phyloP scores from a whole-genome alignment of 2,888 invertebrate genomes.

The Oegoconia quadripuncta region DNA sequence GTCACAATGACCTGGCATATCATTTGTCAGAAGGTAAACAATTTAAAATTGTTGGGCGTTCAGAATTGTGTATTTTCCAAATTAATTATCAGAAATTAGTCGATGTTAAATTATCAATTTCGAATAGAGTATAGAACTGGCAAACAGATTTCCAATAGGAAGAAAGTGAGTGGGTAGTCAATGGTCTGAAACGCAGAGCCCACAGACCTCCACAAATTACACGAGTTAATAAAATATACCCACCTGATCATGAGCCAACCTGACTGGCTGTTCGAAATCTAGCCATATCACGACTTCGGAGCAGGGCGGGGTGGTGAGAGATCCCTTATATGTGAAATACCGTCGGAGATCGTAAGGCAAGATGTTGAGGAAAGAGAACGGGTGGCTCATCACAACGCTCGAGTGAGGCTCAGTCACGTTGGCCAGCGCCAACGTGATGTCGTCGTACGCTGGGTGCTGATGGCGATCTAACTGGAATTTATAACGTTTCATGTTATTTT shows the following conservation, averaged over 20 bases:
- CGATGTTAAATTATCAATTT: too few relatives aligned
- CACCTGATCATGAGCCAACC: slow-evolving; percentile 84
- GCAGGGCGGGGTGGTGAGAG: slow-evolving; percentile 92
- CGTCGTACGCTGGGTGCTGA: slow-evolving; percentile 76
- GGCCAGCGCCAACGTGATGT: slow-evolving; percentile 76
- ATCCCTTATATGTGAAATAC: slow-evolving; percentile 92
- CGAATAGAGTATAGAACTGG: not conserved
- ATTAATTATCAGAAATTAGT: too few relatives aligned
- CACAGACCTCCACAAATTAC: too few relatives aligned
- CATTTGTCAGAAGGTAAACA: too few relatives aligned
- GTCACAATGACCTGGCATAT: too few relatives aligned
- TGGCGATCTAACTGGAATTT: slow-evolving; percentile 65
- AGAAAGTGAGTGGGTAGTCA: too few relatives aligned
- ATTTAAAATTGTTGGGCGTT: too few relatives aligned
- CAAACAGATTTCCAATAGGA: not conserved
- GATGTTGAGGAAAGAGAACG: slow-evolving; percentile 76
- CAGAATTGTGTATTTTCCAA: too few relatives aligned
- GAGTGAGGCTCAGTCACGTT: slow-evolving; percentile 77
- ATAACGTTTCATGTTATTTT: not conserved
- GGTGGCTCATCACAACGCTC: slow-evolving; percentile 62
- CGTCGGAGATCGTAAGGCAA: slow-evolving; percentile 74
- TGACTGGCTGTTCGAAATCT: slow-evolving; percentile 86
- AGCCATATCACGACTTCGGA: slow-evolving; percentile 93
- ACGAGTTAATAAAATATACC: too few relatives aligned
- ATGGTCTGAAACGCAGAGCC: too few relatives aligned